These are phyloP conservation scores for Drosophila dives DNA, from an alignment of 2,888 invertebrate genomes.

Conservation along the genomic window DNA sequence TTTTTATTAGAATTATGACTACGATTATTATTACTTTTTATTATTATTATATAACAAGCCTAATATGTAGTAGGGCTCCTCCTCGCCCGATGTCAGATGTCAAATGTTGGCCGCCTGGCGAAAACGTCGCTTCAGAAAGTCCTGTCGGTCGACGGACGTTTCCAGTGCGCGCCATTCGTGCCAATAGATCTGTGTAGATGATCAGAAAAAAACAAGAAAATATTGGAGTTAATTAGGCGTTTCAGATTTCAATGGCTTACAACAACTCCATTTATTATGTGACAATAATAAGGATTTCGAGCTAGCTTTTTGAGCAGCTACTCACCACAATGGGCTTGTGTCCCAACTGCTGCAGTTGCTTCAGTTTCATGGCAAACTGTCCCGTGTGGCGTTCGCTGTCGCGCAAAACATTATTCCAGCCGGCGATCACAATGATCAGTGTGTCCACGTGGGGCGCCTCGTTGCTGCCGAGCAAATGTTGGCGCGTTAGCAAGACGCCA, in stretches of 20 bases:
- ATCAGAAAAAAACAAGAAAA: background rate
- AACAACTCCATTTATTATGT: background rate
- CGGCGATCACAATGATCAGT: slow-evolving; percentile 87
- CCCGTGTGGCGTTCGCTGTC: slow-evolving; percentile 86
- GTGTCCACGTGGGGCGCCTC: slow-evolving; percentile 81
- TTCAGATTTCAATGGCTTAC: background rate
- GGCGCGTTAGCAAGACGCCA: slow-evolving; percentile 82
- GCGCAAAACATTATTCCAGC: slow-evolving; percentile 87
- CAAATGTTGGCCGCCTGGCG: slow-evolving; percentile 59
- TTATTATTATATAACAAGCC: background rate
- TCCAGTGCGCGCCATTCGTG: slow-evolving; percentile 85
- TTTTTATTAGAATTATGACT: slow-evolving; percentile 1
- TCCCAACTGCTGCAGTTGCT: slow-evolving; percentile 88
- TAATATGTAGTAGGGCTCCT: background rate
- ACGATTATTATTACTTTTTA: slow-evolving; percentile 26
- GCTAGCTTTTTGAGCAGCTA: background rate
- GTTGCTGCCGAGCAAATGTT: slow-evolving; percentile 66
- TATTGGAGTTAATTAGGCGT: background rate
- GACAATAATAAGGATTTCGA: slow-evolving; percentile 21
- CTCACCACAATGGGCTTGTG: slow-evolving; percentile 87
- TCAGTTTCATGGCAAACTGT: slow-evolving; percentile 87
- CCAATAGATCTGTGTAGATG: slow-evolving; percentile 85
- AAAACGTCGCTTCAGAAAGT: slow-evolving; percentile 79
- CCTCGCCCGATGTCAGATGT: background rate
- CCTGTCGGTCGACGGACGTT: slow-evolving; percentile 74